Base-by-base conservation (phyloP, 2,888 invertebrate species). In the Cyclophora albipunctata region DNA sequence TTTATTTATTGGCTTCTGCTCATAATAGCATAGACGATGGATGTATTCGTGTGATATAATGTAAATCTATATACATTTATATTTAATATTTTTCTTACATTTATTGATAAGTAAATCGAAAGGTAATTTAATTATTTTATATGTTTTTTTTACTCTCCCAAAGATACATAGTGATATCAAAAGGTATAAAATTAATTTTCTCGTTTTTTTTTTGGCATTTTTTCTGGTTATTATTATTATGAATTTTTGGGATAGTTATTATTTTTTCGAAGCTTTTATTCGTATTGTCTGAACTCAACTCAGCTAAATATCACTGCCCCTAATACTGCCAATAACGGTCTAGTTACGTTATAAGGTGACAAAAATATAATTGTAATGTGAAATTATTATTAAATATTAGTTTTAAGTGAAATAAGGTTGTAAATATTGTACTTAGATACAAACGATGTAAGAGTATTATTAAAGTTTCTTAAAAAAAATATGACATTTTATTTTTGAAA, bases 381-480 rank as follows among this genome's bases (percentile, higher is more conserved):
- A 80, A 75, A 73, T 75, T 71, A 73, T 70, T 67, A 52, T 76
- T 74, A 71, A 64, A 67, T 50, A 67, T 72, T 55, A 70, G 67
- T 64, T 48, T 58, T 63, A 62, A 60, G 64, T 70, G 71, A 73
- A 20, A 59, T 84, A 84, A 84, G 81, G 69, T 80, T 88, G 87
- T 88, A 88, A 85, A 88, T 88, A 88, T 82, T 85, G 84, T 86
- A 85, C 79, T 80, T 86, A 85, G 83, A 80, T 81, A 81, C 78
- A 83, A 82, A 71, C 74, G 74, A 80, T 82, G 78, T 87, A 81
- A 82, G 81, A 80, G 77, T 81, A 85, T 79, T 81, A 85, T 81
- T 84, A 86, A 83, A 86, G 71, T 75, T 77, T 81, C 81, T 74
- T 76, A 50, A 52, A 55, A 57, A 52, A 47, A 20, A 35, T 44